Percentiles rank a stretch among this genome's conserved stretches.
Evolutionary conservation across 2,797 vertebrate species (phyloP).

Genomic region (Acomys russatus): DNA sequence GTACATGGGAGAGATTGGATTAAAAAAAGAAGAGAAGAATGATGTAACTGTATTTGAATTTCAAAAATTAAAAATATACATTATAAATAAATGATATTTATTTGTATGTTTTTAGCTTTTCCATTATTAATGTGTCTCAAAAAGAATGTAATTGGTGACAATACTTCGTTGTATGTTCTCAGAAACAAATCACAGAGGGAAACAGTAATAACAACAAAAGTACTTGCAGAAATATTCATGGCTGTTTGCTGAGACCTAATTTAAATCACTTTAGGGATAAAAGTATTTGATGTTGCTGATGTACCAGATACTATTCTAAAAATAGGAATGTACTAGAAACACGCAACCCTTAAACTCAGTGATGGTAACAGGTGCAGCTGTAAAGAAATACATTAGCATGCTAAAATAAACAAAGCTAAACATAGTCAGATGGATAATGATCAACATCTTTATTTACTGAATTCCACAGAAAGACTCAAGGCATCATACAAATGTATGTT

Average conservation of each 20-base stretch:
- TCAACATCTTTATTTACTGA: conserved; percentile 76
- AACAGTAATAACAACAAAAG: neutral
- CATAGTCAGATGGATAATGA: conserved; percentile 76
- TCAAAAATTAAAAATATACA: neutral
- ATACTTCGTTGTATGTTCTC: conserved; percentile 1
- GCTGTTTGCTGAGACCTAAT: conserved; percentile 51
- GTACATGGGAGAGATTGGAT: neutral
- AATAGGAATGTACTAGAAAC: conserved; percentile 67
- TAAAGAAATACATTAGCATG: conserved; percentile 81
- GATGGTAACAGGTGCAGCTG: conserved; percentile 79
- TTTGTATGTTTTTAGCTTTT: conserved; percentile 4
- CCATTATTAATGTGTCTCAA: neutral
- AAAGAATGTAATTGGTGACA: neutral
- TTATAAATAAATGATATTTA: neutral
- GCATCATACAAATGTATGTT: conserved; percentile 23
- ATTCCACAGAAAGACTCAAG: conserved; percentile 57
- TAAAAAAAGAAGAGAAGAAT: neutral
- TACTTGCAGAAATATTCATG: conserved; percentile 16
- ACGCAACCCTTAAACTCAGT: conserved; percentile 71
- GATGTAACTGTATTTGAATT: neutral
- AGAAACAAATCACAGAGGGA: neutral
- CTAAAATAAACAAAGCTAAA: conserved; percentile 84
- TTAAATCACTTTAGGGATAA: conserved; percentile 21
- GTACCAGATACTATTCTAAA: conserved; percentile 70
- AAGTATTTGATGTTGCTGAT: conserved; percentile 65